Evolutionary conservation across 2,797 vertebrate species (phyloP).

Genomic region (Myoxocephalus aenaeus): DNA sequence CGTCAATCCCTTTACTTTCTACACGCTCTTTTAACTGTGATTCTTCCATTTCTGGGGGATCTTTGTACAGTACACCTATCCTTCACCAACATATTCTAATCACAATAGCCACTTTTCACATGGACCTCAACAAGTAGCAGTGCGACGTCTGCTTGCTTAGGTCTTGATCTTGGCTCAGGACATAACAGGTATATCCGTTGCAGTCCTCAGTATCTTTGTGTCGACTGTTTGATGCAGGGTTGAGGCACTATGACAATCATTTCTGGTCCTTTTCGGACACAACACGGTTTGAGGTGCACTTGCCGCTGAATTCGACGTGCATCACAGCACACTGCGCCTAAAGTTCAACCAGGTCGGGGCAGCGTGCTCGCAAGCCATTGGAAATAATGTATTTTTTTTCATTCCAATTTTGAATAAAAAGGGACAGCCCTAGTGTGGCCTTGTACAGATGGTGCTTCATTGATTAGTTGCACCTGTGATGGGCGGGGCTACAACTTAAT

Average conservation of each 20-base stretch:
- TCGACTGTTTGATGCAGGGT: not conserved
- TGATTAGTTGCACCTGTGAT: constrained; percentile 7
- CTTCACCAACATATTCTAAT: not conserved
- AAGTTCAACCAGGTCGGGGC: not conserved
- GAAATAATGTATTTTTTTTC: too few relatives aligned
- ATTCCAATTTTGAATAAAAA: not conserved
- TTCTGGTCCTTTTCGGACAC: not conserved
- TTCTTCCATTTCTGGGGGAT: not conserved
- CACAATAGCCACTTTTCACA: not conserved
- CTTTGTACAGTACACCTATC: not conserved
- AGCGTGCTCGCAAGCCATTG: too few relatives aligned
- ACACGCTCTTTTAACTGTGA: constrained; percentile 4
- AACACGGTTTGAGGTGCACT: not conserved
- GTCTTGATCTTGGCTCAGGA: not conserved
- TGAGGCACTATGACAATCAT: not conserved
- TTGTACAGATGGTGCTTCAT: not conserved
- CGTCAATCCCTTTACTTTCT: constrained; percentile 37
- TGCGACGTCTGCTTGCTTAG: not conserved
- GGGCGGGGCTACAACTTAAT: not conserved
- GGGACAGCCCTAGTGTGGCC: not conserved
- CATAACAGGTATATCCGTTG: not conserved
- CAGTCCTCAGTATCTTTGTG: not conserved
- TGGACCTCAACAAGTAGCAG: not conserved
- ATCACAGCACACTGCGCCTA: not conserved
- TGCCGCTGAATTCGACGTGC: not conserved